These are phyloP conservation scores for Hippocampus guttulatus DNA, from an alignment of 2,113 vertebrate genomes.

Conservation along the genomic window DNA sequence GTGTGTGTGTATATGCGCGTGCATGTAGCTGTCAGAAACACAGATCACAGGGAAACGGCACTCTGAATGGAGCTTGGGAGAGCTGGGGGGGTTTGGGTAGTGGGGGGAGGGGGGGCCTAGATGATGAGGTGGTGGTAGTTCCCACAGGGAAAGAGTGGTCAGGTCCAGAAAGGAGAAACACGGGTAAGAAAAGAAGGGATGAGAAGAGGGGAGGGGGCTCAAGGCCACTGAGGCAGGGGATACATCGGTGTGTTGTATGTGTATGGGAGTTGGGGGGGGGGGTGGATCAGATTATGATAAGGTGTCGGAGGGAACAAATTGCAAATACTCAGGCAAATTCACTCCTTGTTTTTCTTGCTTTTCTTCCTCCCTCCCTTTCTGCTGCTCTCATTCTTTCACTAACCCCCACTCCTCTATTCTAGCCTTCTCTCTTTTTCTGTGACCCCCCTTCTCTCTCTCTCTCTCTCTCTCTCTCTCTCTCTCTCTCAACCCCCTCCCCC, in stretches of 20 bases:
- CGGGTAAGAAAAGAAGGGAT: constrained; percentile 54
- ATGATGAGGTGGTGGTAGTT: constrained; percentile 54
- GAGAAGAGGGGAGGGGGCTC: constrained; percentile 24
- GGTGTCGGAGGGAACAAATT: constrained; percentile 70
- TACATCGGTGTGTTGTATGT: constrained; percentile 61
- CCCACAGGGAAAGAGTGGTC: constrained; percentile 80
- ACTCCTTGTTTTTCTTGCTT: constrained; percentile 60
- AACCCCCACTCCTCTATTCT: constrained; percentile 25
- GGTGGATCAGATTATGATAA: constrained; percentile 71
- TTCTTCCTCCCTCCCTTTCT: constrained; percentile 42
- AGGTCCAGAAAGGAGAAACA: constrained; percentile 70
- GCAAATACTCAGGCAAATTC: constrained; percentile 66
- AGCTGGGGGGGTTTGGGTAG: constrained; percentile 37
- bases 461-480: constrained; percentile 39
- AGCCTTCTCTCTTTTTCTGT: constrained; percentile 18
- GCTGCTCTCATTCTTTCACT: constrained; percentile 54
- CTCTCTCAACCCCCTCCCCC: constrained; percentile 38
- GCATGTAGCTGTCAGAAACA: constrained; percentile 78
- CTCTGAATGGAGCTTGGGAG: constrained; percentile 79
- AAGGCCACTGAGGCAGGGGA: constrained; percentile 67
- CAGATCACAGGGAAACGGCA: constrained; percentile 71
- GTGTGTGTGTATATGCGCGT: constrained; percentile 30
- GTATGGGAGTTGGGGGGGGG: constrained; percentile 35
- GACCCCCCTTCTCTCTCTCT: constrained; percentile 30
- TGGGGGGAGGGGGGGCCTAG: constrained; percentile 53